Evolutionary conservation across 2,113 vertebrate genomes (phyloP), one percentile per base, ranked within the genome.

Genomic region (Phalacrocorax brasilianus): DNA sequence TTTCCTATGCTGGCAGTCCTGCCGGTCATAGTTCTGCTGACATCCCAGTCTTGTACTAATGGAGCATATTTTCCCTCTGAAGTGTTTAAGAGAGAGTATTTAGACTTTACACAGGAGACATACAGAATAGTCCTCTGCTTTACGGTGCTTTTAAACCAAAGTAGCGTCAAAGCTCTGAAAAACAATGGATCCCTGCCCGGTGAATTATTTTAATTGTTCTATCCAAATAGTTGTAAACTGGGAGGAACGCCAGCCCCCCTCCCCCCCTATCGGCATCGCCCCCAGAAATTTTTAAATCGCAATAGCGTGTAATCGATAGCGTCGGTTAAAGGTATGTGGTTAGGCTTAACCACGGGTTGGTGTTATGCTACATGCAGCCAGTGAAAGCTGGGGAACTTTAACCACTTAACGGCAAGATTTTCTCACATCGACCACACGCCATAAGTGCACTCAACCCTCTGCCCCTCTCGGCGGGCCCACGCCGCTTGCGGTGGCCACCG

Each of bases 361-460:
- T 3, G 63, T 24, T 9, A 11, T 2, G 18, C 27, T 12, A 5
- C 28, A 4, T 2, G 45, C 76, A 53, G 35, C 10, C 19, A 5
- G 62, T 61, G 40, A 62, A 63, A 53, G 12, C 12, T 2, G 11
- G 15, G 33, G 24, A 66, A 4, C n/a, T 55, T 53, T 16, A 23
- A 79, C 74, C 78, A 5, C 82, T 32, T 26, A 4, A 13, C 0
- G 76, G 52, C 28, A 6, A 78, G 22, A 8, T 22, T 80, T 59
- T 13, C 61, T 32, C 71, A 53, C 82, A 8, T 14, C 58, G 11
- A 35, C 70, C 55, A 13, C 88, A 89, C 26, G 4, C 65, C 49
- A 2, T 2, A 3, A 7, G 8, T 0, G 19, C 47, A 28, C 52
- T 11, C 55, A 33, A 2, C 42, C 19, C n/a, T 12, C n/a, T 0